Conservation (phyloP, 1,140 invertebrate genomes). For the Vanessa atalanta region DNA sequence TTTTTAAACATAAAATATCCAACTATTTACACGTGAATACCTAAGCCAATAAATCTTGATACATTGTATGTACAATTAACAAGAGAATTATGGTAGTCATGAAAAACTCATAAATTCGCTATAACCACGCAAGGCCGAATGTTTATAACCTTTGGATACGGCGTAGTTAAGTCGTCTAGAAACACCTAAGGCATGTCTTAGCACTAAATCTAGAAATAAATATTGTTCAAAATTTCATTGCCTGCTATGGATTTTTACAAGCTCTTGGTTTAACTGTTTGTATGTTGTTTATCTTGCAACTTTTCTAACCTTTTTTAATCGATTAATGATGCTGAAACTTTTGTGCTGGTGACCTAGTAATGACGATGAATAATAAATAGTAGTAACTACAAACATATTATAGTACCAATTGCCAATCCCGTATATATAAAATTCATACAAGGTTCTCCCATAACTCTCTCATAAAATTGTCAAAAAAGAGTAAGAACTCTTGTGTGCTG, state of each 20-base stretch:
- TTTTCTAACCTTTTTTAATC: too few species aligned
- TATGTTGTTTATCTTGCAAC: not conserved
- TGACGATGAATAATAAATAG: too few species aligned
- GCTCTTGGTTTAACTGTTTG: not conserved
- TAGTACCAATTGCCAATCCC: too few species aligned
- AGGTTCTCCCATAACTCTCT: too few species aligned
- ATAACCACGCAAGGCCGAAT: slow-evolving; percentile 47
- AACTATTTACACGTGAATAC: slow-evolving; percentile 17
- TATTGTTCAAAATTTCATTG: not conserved
- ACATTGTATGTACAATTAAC: slow-evolving; percentile 53
- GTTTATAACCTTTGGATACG: slow-evolving; percentile 39
- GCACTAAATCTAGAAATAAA: slow-evolving; percentile 8
- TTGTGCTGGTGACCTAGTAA: too few species aligned
- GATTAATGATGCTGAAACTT: too few species aligned
- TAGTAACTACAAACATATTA: too few species aligned
- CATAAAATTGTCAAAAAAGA: too few species aligned
- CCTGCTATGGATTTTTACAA: too few species aligned
- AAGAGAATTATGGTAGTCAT: slow-evolving; percentile 46
- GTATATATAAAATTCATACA: too few species aligned
- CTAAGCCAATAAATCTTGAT: slow-evolving; percentile 38
- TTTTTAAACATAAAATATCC: not conserved
- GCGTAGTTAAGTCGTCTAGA: slow-evolving; percentile 32
- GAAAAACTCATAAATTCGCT: slow-evolving; percentile 44
- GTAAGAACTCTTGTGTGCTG: too few species aligned
- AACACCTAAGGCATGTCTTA: slow-evolving; percentile 28